These are phyloP conservation scores for Scaptomyza caliginosa DNA, from an alignment of 2,888 invertebrate genomes.

Conservation along the genomic window DNA sequence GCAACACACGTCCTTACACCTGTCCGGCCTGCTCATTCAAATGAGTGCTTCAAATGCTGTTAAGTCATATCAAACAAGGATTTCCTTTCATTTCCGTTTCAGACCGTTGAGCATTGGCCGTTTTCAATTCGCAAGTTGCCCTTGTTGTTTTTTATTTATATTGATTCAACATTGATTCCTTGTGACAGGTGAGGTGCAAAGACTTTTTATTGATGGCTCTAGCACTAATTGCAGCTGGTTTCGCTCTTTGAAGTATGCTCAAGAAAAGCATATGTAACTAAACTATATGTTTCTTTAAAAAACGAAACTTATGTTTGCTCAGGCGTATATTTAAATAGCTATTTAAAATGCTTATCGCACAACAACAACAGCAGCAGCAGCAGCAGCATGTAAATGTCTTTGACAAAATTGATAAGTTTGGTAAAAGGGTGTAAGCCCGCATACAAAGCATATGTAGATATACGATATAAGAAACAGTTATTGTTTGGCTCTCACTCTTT, in stretches of 20 bases:
- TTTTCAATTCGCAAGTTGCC: background rate
- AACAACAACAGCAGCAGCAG: background rate
- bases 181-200: background rate
- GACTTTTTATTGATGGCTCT: background rate
- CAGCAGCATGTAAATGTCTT: background rate
- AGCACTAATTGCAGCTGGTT: slow-evolving; percentile 1
- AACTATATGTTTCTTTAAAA: too few relatives aligned
- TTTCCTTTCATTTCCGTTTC: slow-evolving; percentile 12
- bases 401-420: background rate
- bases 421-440: background rate
- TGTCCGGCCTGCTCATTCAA: slow-evolving; percentile 45
- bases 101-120: background rate
- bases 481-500: background rate
- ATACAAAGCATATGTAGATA: background rate
- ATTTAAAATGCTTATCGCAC: slow-evolving; percentile 6
- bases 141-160: slow-evolving; percentile 19
- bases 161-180: slow-evolving; percentile 20
- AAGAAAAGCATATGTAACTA: too few relatives aligned
- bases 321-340: background rate
- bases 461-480: background rate
- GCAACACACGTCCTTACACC: slow-evolving; percentile 27
- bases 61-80: slow-evolving; percentile 19
- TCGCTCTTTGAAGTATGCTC: background rate
- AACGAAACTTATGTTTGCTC: background rate
- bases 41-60: slow-evolving; percentile 23